Conservation (phyloP, 53 echinoderm and acorn worm genomes). For the Actinopyga echinites region DNA sequence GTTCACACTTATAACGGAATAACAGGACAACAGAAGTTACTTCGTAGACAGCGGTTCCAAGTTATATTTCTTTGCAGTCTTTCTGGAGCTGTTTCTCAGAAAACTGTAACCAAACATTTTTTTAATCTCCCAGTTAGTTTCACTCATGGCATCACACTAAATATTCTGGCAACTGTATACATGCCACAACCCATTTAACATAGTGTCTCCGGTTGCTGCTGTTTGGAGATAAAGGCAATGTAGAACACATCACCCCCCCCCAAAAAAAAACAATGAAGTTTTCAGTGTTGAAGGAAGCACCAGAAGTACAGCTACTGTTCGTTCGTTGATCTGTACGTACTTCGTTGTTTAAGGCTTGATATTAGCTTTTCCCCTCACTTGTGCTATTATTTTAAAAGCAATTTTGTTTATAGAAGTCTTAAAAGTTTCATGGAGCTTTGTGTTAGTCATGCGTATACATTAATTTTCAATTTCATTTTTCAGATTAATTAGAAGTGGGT, state of each 20-base stretch:
- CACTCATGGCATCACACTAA: too few species aligned
- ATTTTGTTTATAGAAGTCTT: not conserved
- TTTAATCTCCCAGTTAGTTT: too few species aligned
- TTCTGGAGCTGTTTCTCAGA: too few species aligned
- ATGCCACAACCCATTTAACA: too few species aligned
- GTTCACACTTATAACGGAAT: too few species aligned
- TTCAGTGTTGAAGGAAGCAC: not conserved
- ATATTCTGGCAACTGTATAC: too few species aligned
- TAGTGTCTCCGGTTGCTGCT: too few species aligned
- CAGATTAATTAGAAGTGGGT: constrained; percentile 2
- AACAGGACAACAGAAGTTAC: too few species aligned
- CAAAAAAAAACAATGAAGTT: not conserved
- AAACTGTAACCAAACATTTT: too few species aligned
- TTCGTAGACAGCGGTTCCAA: too few species aligned
- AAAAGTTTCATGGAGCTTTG: constrained; percentile 24
- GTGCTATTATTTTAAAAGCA: constrained; percentile 16
- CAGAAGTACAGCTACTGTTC: not conserved
- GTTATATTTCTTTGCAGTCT: too few species aligned
- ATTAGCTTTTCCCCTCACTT: not conserved
- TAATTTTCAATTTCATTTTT: constrained; percentile 27
- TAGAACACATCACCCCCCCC: not conserved
- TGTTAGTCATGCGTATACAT: constrained; percentile 9
- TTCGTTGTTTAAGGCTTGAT: not conserved
- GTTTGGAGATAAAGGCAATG: not conserved
- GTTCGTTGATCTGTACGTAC: not conserved